These are phyloP conservation scores for Plecturocebus donacophilus DNA, from an alignment of 2,113 vertebrate species.

Conservation along the genomic window DNA sequence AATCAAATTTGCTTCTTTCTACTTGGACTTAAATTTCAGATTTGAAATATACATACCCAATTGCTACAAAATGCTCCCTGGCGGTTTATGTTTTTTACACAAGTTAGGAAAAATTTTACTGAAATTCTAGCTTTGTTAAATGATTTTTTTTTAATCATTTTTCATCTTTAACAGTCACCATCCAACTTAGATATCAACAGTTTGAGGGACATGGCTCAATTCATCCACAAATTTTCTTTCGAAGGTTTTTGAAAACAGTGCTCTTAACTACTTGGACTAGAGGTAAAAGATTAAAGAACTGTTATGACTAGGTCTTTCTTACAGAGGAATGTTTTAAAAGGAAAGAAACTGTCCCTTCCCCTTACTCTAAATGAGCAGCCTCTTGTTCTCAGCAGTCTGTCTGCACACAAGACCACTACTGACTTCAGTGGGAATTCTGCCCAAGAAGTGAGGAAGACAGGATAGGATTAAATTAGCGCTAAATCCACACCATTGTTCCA, in stretches of 20 bases:
- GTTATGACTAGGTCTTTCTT: conserved; percentile 49
- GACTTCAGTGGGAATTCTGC: conserved; percentile 72
- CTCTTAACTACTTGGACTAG: background rate
- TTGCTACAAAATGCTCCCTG: background rate
- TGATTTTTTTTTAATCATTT: background rate
- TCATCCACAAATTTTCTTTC: conserved; percentile 26
- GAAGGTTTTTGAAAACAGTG: background rate
- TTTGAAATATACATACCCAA: background rate
- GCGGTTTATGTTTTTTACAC: background rate
- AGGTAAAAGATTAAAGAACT: conserved; percentile 33
- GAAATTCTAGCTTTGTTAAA: conserved; percentile 22
- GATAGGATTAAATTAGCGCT: conserved; percentile 61
- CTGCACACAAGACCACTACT: conserved; percentile 70
- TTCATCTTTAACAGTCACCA: background rate
- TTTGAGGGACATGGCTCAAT: background rate
- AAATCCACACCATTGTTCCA: conserved; percentile 61
- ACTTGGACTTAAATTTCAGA: conserved; percentile 40
- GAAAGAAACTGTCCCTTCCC: conserved; percentile 40
- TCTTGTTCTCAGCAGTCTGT: conserved; percentile 65
- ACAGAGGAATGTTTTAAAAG: conserved; percentile 40
- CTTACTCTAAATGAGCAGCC: conserved; percentile 65
- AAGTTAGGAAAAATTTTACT: conserved; percentile 18
- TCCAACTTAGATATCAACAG: conserved; percentile 20
- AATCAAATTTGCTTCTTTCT: conserved; percentile 42
- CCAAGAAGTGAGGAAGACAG: conserved; percentile 62